Evolutionary conservation across 2,797 vertebrate genomes (phyloP).

Genomic region (Centroberyx gerrardi): DNA sequence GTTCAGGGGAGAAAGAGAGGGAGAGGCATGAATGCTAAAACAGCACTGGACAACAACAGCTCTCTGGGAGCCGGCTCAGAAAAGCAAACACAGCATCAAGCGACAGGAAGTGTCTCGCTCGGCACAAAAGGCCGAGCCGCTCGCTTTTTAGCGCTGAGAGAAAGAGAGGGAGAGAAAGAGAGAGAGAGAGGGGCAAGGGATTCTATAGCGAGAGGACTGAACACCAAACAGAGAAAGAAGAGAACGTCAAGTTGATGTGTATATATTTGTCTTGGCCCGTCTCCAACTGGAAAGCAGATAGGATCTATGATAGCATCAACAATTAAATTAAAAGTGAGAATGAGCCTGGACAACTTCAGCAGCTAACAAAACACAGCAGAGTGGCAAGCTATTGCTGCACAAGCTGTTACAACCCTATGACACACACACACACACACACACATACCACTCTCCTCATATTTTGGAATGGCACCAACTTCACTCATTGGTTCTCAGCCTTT

Average conservation of each 20-base stretch:
- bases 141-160: constrained; percentile 62
- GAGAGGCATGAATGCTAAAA: constrained; percentile 81
- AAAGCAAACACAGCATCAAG: constrained; percentile 87
- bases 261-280: constrained; percentile 13
- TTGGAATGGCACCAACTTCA: background rate
- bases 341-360: constrained; percentile 7
- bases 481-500: background rate
- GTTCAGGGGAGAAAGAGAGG: constrained; percentile 48
- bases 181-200: constrained; percentile 24
- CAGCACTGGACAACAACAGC: constrained; percentile 80
- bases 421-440: constrained; percentile 5
- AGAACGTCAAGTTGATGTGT: constrained; percentile 13
- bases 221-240: constrained; percentile 20
- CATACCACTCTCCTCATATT: background rate
- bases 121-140: constrained; percentile 75
- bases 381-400: background rate
- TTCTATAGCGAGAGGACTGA: constrained; percentile 28
- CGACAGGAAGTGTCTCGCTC: constrained; percentile 84
- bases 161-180: constrained; percentile 51
- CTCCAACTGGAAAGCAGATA: constrained; percentile 15
- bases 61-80: constrained; percentile 80
- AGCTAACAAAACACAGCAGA: background rate
- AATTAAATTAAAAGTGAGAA: constrained; percentile 8
- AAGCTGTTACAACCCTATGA: background rate
- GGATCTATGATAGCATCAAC: constrained; percentile 10